Base-by-base conservation (phyloP, 1,140 invertebrate species). In the Cryptotermes secundus region DNA sequence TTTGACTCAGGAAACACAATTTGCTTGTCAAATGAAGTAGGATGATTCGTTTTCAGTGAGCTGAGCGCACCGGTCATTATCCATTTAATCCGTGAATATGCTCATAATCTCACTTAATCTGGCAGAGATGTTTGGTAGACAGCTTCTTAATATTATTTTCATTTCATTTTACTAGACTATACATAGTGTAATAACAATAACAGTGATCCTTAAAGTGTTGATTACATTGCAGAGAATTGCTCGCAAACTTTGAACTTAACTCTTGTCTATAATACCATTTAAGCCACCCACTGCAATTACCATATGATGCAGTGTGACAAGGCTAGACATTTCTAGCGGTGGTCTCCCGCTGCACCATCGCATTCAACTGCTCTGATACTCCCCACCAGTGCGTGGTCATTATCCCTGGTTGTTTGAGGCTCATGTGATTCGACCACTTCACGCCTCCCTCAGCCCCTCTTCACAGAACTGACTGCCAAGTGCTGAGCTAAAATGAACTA, bases 271-370 rank as follows among this genome's bases (percentile, higher is more conserved):
- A 16, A 72, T 72, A 1, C 19, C 53, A 59, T 59, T 59, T 59
- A 59, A 59, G 53, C 53, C 59, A n/a, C 59, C 59, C 59, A 72
- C 59, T 72, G 26, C 59, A 72, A 72, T 72, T 72, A 72, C 59
- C n/a, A 16, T 72, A 72, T 72, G 59, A 72, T 31, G 59, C 26
- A 72, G 59, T 4, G 59, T 31, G 59, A 72, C 59, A 72, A 31
- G 26, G 2, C 59, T 16, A 59, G 53, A 59, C 53, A 59, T 59
- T 59, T 59, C 53, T 4, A 59, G 26, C 53, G 22, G 53, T 22
- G 24, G 3, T 22, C 59, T 72, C 59, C 31, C 59, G 59, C 59
- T 31, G 14, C 16, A 72, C 2, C 59, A 31, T 72, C 26, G 12
- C 59, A 31, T 26, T 72, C n/a, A 72, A 72, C 31, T 72, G 59